Conservation (phyloP, 1,140 invertebrate species). For the Sitobion miscanthi region DNA sequence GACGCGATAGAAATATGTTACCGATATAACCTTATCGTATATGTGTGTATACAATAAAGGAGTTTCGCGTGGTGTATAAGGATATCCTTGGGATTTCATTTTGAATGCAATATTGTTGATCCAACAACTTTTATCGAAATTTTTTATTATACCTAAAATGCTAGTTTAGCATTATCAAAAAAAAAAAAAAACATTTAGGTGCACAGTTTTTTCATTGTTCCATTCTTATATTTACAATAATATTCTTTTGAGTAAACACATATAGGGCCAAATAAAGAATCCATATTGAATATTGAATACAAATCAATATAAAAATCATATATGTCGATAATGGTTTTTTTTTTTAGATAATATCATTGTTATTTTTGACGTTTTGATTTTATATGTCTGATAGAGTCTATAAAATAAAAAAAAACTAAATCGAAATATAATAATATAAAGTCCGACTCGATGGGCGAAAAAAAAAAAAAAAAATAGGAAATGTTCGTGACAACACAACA, state of each 20-base stretch:
- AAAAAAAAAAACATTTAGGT: background rate
- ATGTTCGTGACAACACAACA: background rate
- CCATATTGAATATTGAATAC: background rate
- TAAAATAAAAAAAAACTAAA: background rate
- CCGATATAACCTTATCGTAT: background rate
- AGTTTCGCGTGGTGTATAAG: background rate
- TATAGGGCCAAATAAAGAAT: background rate
- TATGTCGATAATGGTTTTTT: background rate
- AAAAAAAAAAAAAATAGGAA: background rate
- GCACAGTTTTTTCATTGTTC: background rate
- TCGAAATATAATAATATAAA: background rate
- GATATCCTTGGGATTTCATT: background rate
- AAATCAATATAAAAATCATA: background rate
- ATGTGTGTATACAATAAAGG: background rate
- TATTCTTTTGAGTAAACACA: background rate
- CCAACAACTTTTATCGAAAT: background rate
- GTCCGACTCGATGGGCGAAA: background rate
- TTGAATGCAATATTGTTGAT: conserved; percentile 2
- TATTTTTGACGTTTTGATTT: background rate
- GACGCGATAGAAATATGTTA: conserved; percentile 14
- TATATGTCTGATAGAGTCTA: background rate
- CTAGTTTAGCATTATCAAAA: background rate
- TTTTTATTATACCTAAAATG: conserved; percentile 3
- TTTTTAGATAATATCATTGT: background rate
- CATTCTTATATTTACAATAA: background rate